Conservation (phyloP, 2,113 vertebrate genomes). For the Quiscalus mexicanus region DNA sequence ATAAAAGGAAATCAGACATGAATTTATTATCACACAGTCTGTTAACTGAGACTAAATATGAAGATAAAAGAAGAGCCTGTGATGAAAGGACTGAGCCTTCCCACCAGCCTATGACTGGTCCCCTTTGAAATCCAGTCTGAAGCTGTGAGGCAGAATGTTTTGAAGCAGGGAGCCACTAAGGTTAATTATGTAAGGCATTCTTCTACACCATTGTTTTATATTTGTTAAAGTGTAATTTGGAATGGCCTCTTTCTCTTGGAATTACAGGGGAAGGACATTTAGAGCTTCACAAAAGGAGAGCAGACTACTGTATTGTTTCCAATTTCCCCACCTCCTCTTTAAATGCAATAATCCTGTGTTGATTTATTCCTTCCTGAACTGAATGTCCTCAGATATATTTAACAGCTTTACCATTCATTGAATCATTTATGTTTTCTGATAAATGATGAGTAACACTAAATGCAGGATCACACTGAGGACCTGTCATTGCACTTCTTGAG, state of each 20-base stretch:
- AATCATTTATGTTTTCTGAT: background rate
- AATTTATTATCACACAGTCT: background rate
- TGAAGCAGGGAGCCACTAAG: background rate
- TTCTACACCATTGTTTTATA: background rate
- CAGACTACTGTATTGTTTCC: background rate
- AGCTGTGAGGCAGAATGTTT: background rate
- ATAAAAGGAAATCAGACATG: background rate
- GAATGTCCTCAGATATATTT: background rate
- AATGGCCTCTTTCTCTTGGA: background rate
- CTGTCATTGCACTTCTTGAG: background rate
- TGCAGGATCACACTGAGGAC: background rate
- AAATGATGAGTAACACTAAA: background rate
- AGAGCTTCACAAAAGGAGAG: constrained; percentile 4
- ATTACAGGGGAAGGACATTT: background rate
- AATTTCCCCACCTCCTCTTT: background rate
- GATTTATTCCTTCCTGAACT: background rate
- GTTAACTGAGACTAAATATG: background rate
- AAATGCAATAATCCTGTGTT: background rate
- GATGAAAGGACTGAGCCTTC: background rate
- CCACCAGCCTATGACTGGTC: background rate
- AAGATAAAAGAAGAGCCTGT: background rate
- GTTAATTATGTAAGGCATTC: constrained; percentile 7
- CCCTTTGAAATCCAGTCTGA: background rate
- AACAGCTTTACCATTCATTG: background rate
- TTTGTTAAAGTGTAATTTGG: background rate